phyloP scores from a whole-genome alignment of 2,888 invertebrate genomes.

The Hecatera dysodea region DNA sequence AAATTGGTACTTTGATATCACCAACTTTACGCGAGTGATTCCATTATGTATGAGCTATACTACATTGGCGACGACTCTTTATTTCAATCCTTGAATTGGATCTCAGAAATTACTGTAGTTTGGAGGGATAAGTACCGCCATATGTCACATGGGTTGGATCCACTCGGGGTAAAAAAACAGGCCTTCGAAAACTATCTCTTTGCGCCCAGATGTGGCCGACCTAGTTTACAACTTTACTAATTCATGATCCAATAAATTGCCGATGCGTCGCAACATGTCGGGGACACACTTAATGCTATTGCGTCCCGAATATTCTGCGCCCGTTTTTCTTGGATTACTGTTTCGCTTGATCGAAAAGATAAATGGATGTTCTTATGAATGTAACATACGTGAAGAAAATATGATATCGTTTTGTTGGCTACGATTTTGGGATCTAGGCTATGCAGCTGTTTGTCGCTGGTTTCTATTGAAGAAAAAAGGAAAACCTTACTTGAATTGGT shows the following conservation, averaged over 20 bases:
- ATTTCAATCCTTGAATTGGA: constrained; percentile 82
- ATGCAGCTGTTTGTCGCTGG: neutral
- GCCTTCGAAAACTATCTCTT: constrained; percentile 71
- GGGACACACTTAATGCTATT: constrained; percentile 50
- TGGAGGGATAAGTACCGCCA: constrained; percentile 84
- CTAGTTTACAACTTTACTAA: constrained; percentile 77
- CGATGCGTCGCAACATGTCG: constrained; percentile 64
- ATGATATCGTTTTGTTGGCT: constrained; percentile 16
- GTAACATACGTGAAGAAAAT: constrained; percentile 17
- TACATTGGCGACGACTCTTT: constrained; percentile 66
- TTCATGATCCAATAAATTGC: constrained; percentile 76
- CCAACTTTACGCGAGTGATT: constrained; percentile 42
- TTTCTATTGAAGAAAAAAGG: neutral
- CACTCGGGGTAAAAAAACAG: constrained; percentile 67
- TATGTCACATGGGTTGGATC: constrained; percentile 77
- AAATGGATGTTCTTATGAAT: constrained; percentile 22
- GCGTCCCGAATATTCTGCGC: constrained; percentile 48
- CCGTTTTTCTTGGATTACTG: constrained; percentile 41
- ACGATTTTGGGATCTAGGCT: neutral
- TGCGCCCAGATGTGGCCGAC: constrained; percentile 67
- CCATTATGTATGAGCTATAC: constrained; percentile 60
- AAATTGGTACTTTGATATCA: constrained; percentile 41
- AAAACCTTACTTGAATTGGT: neutral
- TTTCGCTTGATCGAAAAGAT: constrained; percentile 31
- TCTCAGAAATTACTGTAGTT: constrained; percentile 84